Conservation (phyloP, 2,888 invertebrate genomes). For the Trachelus tabidus region DNA sequence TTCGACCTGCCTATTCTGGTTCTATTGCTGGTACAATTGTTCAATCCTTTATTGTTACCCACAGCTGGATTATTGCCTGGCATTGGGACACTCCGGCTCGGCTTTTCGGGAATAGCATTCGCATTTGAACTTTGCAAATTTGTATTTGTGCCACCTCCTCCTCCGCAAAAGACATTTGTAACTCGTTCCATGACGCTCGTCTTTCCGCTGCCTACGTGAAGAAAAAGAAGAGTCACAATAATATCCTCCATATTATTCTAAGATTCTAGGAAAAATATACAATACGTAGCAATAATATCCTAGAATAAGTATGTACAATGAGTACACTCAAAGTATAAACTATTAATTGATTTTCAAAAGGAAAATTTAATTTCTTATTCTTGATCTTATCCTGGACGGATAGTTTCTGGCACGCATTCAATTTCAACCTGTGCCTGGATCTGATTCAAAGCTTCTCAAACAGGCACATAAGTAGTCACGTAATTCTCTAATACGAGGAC, state of each 20-base stretch:
- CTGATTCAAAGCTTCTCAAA: too few species aligned
- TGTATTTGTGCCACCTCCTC: constrained; percentile 64
- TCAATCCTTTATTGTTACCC: constrained; percentile 54
- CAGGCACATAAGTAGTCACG: too few species aligned
- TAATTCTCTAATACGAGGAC: constrained; percentile 17
- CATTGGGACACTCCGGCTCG: constrained; percentile 54
- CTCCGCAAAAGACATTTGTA: constrained; percentile 87
- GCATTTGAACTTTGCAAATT: constrained; percentile 58
- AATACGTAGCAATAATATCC: too few species aligned
- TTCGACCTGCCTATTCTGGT: constrained; percentile 45
- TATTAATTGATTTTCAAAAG: too few species aligned
- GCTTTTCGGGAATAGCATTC: constrained; percentile 57
- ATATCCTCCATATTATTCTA: too few species aligned
- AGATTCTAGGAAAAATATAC: too few species aligned
- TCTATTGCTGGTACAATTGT: constrained; percentile 43
- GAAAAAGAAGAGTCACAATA: neutral
- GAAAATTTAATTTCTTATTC: too few species aligned
- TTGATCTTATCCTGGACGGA: too few species aligned
- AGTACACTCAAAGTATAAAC: too few species aligned
- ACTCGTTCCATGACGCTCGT: constrained; percentile 88
- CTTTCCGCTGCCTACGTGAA: constrained; percentile 66
- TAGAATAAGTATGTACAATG: too few species aligned
- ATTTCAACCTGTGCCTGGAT: too few species aligned
- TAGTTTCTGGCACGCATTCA: too few species aligned
- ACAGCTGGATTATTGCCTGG: constrained; percentile 45